phyloP scores from a whole-genome alignment of 2,888 invertebrate species.

The Nymphalis polychloros region DNA sequence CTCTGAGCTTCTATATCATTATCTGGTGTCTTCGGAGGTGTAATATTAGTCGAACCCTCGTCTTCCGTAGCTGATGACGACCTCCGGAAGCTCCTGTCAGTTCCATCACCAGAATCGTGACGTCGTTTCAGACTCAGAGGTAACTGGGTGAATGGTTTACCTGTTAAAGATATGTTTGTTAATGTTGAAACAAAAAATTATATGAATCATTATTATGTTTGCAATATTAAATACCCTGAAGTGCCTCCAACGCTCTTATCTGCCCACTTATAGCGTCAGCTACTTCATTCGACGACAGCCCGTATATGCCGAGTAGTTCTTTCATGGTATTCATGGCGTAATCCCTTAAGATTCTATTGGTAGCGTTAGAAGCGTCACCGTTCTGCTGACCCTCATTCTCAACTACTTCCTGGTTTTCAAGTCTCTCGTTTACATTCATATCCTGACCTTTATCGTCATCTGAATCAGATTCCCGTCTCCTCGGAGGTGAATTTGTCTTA shows the following conservation, averaged over 20 bases:
- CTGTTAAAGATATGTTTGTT: slow-evolving; percentile 44
- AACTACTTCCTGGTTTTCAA: slow-evolving; percentile 64
- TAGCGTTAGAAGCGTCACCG: slow-evolving; percentile 72
- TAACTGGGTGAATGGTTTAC: slow-evolving; percentile 73
- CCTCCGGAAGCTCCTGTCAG: slow-evolving; percentile 64
- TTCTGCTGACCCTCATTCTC: slow-evolving; percentile 68
- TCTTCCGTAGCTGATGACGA: slow-evolving; percentile 78
- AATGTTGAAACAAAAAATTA: slow-evolving; percentile 1
- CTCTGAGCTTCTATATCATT: slow-evolving; percentile 74
- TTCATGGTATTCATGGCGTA: slow-evolving; percentile 91
- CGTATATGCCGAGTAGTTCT: slow-evolving; percentile 88
- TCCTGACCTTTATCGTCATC: slow-evolving; percentile 77
- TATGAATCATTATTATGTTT: slow-evolving; percentile 9
- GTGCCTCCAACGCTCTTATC: slow-evolving; percentile 85
- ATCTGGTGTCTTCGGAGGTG: slow-evolving; percentile 78
- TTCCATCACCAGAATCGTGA: slow-evolving; percentile 72
- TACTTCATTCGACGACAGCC: slow-evolving; percentile 86
- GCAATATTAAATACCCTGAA: slow-evolving; percentile 74
- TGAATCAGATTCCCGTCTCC: slow-evolving; percentile 78
- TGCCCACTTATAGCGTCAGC: slow-evolving; percentile 86
- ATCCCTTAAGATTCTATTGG: slow-evolving; percentile 85
- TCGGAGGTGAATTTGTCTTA: slow-evolving; percentile 78
- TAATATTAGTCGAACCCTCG: slow-evolving; percentile 75
- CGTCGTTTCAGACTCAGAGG: slow-evolving; percentile 71
- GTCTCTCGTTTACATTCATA: slow-evolving; percentile 74